Evolutionary conservation across 2,113 vertebrate genomes (phyloP), one percentile per base, ranked within the genome.

Genomic region (Nasalis larvatus): DNA sequence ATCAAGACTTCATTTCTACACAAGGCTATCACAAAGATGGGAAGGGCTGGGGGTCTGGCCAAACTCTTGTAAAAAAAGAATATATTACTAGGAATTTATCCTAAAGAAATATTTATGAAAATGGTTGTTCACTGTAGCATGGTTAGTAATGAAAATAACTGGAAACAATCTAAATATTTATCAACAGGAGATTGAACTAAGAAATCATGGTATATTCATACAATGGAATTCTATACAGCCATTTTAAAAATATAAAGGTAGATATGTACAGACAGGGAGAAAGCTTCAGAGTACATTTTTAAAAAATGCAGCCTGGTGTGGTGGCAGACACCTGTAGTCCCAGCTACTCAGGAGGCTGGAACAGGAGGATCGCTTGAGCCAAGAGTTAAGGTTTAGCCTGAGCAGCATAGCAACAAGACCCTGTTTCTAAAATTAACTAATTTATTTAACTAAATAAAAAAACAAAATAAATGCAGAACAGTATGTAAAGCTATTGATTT

Each of bases 161-260:
- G 52, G 74, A 87, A 82, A 86, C 25, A 82, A 76, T 27, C 18
- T 96, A 86, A 76, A 76, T 76, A 89, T 90, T 84, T 37, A 78
- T 60, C n/a, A 30, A 0, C 27, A 25, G 35, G 40, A 30, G 20
- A 40, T 23, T 95, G 40, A 81, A 94, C 35, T 63, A 94, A 78
- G 69, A 86, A 69, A 58, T n/a, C 69, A 54, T 30, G 8, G 18
- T 21, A 40, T 20, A 37, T 69, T 54, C 45, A 58, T 45, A 88
- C 12, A 32, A 37, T 68, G 37, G 73, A 89, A 94, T 66, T 87
- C 16, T 49, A 68, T 8, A 49, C 1, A 68, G 37, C 32, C 63
- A 91, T 84, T 80, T 47, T 6, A 58, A 94, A 86, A 82, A 69
- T 21, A 81, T 58, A 56, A 60, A 89, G 58, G 87, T 78, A 74